Percentiles rank a stretch among this genome's conserved stretches.
These are phyloP conservation scores for Micropoecilia bifurca DNA, from an alignment of 2,797 vertebrate species.

Conservation along the genomic window DNA sequence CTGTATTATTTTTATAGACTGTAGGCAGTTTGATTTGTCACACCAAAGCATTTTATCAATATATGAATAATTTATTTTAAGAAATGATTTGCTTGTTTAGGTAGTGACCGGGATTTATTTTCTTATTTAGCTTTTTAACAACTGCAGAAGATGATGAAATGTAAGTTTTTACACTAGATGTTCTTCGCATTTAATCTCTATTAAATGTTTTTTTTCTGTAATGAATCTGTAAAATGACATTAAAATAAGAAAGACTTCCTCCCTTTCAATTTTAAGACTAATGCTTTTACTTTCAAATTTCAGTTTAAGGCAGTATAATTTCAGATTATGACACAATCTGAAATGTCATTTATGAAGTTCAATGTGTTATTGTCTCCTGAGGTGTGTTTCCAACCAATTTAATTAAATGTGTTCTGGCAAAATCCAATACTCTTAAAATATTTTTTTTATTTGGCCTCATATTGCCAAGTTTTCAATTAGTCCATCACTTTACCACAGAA, in stretches of 20 bases:
- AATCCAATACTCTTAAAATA: not conserved
- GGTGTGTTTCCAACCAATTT: not conserved
- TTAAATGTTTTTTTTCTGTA: not conserved
- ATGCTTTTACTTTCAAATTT: not conserved
- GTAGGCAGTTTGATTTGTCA: not conserved
- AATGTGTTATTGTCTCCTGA: not conserved
- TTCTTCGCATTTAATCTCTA: not conserved
- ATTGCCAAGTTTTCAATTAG: not conserved
- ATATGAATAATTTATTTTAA: not conserved
- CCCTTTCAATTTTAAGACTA: not conserved
- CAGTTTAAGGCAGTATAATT: not conserved
- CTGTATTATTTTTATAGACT: constrained; percentile 23
- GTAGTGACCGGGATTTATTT: not conserved
- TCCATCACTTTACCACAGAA: not conserved
- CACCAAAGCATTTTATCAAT: not conserved
- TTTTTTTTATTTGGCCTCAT: not conserved
- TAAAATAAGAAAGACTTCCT: not conserved
- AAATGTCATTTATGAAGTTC: not conserved
- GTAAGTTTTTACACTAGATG: not conserved
- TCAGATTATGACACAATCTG: not conserved
- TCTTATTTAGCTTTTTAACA: not conserved
- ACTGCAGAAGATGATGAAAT: too few species aligned
- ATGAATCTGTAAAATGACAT: not conserved
- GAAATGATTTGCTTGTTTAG: not conserved
- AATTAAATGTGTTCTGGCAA: not conserved